Conservation (phyloP, 2,797 vertebrate species). For the Melanotaenia trifasciata region DNA sequence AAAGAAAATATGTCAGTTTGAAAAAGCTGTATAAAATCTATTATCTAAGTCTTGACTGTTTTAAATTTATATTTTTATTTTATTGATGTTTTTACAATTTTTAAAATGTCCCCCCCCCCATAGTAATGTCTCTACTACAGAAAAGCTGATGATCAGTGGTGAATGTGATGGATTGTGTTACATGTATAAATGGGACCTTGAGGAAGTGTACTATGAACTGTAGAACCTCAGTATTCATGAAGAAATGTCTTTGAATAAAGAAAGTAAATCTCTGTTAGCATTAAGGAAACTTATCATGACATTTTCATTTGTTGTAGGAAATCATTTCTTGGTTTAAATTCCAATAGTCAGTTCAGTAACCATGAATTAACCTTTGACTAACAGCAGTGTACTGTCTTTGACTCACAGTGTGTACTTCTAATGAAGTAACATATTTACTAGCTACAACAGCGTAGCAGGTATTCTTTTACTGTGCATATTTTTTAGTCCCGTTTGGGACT, state of each 20-base stretch:
- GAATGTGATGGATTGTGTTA: neutral
- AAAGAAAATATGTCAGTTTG: no score
- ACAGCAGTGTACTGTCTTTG: constrained; percentile 6
- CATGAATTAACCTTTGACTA: constrained; percentile 13
- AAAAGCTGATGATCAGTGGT: neutral
- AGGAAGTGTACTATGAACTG: no score
- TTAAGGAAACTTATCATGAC: neutral
- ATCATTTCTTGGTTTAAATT: neutral
- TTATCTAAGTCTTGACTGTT: no score
- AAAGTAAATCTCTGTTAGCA: neutral
- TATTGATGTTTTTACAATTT: no score
- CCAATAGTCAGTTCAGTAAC: neutral
- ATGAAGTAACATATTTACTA: neutral
- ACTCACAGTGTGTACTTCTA: neutral
- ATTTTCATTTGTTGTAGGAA: constrained; percentile 1
- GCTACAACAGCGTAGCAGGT: neutral
- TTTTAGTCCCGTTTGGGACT: neutral
- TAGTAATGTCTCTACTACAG: no score
- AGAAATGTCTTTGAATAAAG: neutral
- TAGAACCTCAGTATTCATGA: no score
- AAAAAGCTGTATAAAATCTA: no score
- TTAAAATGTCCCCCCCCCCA: no score
- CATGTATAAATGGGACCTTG: no score
- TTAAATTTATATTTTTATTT: no score
- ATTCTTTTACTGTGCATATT: neutral